These are phyloP conservation scores for Erpornis zantholeuca DNA, from an alignment of 2,113 vertebrate species.

Conservation along the genomic window DNA sequence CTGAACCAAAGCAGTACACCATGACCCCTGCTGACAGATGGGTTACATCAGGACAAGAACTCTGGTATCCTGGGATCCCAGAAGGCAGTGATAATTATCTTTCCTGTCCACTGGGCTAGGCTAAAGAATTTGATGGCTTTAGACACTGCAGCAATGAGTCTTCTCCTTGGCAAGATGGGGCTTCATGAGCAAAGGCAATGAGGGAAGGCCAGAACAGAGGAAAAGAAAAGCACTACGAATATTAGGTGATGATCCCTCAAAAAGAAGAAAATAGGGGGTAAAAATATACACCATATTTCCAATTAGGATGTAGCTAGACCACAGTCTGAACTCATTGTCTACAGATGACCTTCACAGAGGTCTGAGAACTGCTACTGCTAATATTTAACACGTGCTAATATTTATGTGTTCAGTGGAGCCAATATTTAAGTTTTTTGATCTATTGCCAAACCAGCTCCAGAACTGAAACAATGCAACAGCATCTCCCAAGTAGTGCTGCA, in stretches of 20 bases:
- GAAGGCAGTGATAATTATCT: not conserved
- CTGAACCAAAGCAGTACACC: not conserved
- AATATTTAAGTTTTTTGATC: not conserved
- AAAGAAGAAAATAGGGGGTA: accelerated
- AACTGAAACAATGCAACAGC: not conserved
- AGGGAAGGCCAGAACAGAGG: not conserved
- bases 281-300: accelerated
- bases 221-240: not conserved
- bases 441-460: not conserved
- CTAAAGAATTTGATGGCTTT: not conserved
- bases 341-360: not conserved
- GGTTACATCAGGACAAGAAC: not conserved
- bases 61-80: not conserved
- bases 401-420: accelerated
- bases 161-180: not conserved
- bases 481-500: not conserved
- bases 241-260: not conserved
- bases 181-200: not conserved
- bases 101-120: not conserved
- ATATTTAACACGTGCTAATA: not conserved
- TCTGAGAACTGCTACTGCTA: not conserved
- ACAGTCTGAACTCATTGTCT: not conserved
- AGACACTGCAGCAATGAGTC: not conserved
- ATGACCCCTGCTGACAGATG: not conserved
- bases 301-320: not conserved